A percentile compares a stretch with the other conserved stretches of the same genome.
Conservation (phyloP, 1,140 invertebrate species). For the Drosophila subobscura region DNA sequence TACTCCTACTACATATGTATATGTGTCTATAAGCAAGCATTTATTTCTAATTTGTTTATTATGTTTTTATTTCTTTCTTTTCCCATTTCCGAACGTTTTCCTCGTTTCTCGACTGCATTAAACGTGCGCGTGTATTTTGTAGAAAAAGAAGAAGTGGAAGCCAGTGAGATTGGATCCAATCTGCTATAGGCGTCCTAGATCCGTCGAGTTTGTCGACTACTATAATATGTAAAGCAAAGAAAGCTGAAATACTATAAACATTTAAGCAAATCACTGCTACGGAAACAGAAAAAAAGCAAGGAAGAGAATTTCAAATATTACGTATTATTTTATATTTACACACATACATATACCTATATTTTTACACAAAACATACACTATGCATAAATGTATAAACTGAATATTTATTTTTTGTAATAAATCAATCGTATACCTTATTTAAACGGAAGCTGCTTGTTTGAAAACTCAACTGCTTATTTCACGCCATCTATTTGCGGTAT, state of each 20-base stretch:
- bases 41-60: conserved; percentile 73
- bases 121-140: conserved; percentile 49
- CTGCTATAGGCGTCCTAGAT: conserved; percentile 80
- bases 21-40: conserved; percentile 52
- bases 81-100: conserved; percentile 42
- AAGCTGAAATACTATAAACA: conserved; percentile 30
- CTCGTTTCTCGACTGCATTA: conserved; percentile 61
- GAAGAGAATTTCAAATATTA: conserved; percentile 58
- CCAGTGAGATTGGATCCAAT: conserved; percentile 83
- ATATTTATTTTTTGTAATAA: conserved; percentile 77
- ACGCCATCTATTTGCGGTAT: too few species aligned
- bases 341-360: conserved; percentile 51
- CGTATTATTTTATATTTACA: conserved; percentile 75
- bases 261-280: conserved; percentile 54
- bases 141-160: conserved; percentile 83
- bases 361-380: conserved; percentile 72
- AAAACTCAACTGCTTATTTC: too few species aligned
- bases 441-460: too few species aligned
- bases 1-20: conserved; percentile 30
- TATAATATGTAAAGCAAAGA: conserved; percentile 74
- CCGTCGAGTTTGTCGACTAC: conserved; percentile 82
- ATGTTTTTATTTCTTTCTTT: conserved; percentile 72
- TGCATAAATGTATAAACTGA: conserved; percentile 62
- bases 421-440: conserved; percentile 27
- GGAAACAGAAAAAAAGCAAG: conserved; percentile 36